Evolutionary conservation across 2,888 invertebrate species (phyloP).

Genomic region (Drosophila hawaiiensis): DNA sequence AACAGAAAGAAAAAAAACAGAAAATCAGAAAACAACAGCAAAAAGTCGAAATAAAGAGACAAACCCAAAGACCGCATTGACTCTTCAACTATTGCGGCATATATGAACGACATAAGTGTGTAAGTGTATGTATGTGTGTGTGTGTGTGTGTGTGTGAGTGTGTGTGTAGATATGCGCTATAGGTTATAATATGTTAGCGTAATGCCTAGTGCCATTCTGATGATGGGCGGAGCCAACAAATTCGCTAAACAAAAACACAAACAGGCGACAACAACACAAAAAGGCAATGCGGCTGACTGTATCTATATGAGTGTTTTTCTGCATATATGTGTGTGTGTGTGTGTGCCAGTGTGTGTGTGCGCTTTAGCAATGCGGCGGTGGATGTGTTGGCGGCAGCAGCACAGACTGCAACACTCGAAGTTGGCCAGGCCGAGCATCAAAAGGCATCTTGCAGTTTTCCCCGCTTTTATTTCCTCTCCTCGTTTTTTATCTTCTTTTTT

Average conservation of each 20-base stretch:
- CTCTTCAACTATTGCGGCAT: slow-evolving; percentile 76
- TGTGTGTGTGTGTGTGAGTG: slow-evolving; percentile 34
- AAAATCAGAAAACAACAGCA: slow-evolving; percentile 34
- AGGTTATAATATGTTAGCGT: slow-evolving; percentile 80
- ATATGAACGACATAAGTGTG: slow-evolving; percentile 16
- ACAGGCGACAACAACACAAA: slow-evolving; percentile 62
- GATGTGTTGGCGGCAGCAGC: slow-evolving; percentile 66
- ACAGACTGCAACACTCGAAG: slow-evolving; percentile 59
- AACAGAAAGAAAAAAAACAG: slow-evolving; percentile 23
- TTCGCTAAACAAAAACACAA: slow-evolving; percentile 78
- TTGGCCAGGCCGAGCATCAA: slow-evolving; percentile 57
- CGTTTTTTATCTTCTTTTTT: neutral
- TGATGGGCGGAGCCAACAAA: slow-evolving; percentile 82
- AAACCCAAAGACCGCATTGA: slow-evolving; percentile 79
- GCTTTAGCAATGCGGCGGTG: slow-evolving; percentile 59
- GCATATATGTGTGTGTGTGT: slow-evolving; percentile 11
- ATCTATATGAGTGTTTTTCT: slow-evolving; percentile 15
- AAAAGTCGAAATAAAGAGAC: slow-evolving; percentile 66
- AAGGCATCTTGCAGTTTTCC: slow-evolving; percentile 64
- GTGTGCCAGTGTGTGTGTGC: slow-evolving; percentile 17
- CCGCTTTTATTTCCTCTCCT: slow-evolving; percentile 5
- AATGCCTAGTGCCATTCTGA: slow-evolving; percentile 79
- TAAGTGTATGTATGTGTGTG: neutral
- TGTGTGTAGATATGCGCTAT: slow-evolving; percentile 54
- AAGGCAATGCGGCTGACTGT: slow-evolving; percentile 58